Percentiles rank a stretch among this genome's conserved stretches.
Conservation (phyloP, 2,797 vertebrate genomes). For the Emys orbicularis region DNA sequence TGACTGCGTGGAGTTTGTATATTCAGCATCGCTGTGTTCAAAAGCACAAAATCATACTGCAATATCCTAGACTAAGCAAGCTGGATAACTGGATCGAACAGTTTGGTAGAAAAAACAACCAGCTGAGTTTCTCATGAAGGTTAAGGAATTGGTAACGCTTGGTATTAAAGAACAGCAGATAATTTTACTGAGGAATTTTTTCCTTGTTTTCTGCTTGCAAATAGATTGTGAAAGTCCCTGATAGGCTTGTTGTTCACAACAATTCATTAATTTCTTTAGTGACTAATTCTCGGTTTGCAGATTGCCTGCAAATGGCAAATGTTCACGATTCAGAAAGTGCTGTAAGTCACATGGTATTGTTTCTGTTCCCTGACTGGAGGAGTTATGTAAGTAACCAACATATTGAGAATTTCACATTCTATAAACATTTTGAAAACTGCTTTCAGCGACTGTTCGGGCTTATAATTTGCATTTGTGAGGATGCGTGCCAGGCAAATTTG, state of each 20-base stretch:
- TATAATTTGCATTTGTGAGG: neutral
- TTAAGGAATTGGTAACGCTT: neutral
- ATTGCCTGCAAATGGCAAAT: neutral
- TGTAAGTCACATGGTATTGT: neutral
- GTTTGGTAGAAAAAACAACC: accelerated
- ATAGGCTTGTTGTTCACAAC: neutral
- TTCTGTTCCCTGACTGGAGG: neutral
- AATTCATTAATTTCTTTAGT: neutral
- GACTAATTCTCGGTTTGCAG: neutral
- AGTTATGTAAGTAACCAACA: neutral
- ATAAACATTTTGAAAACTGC: neutral
- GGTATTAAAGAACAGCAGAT: neutral
- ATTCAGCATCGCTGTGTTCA: neutral
- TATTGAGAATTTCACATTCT: neutral
- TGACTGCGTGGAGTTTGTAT: accelerated
- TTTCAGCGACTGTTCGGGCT: neutral
- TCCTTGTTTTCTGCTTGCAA: neutral
- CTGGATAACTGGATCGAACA: neutral
- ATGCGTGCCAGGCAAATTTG: neutral
- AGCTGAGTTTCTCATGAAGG: accelerated
- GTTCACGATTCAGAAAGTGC: neutral
- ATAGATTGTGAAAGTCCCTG: neutral
- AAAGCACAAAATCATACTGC: neutral
- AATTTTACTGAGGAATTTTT: neutral
- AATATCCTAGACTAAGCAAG: neutral